Base-by-base conservation (phyloP, 2,888 invertebrate species). In the Creontiades dilutus region DNA sequence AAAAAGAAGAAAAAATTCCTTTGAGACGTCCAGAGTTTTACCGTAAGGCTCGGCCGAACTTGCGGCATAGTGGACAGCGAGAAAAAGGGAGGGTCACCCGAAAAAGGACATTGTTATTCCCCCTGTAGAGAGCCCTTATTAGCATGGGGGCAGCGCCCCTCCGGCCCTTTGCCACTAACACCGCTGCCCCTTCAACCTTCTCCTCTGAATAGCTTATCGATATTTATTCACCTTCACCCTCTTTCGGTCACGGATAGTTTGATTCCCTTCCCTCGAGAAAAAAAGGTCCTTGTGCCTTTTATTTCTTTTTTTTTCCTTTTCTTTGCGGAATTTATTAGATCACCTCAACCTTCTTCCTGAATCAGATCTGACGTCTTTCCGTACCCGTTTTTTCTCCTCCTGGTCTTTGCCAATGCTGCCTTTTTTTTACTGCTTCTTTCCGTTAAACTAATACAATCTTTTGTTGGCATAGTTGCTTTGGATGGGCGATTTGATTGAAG, bases 121-220 rank as follows among this genome's bases (percentile, higher is more conserved):
- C 75, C 86, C 68, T 19, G 75, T 16, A 47, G 68, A 47, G 52
- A 75, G 76, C 68, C 76, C 86, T 86, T 86, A 86, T 86, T 86
- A 86, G 86, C 86, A 86, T 86, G 68, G 76, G 86, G 86, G 75
- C 86, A 75, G 47, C 23, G 76, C 76, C 57, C 82, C 89, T n/a
- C 28, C 28, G 48, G 78, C 57, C 37, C 81, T n/a, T 57, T 47
- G 47, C 55, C 78, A n/a, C 78, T 48, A 37, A 23, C 86, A 86
- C 46, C 68, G 88, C 78, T 52, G 61, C 23, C 76, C 75, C 47
- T 75, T 27, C 37, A 68, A 55, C 81, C 48, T 68, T 81, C 81
- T 57, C 75, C 82, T 76, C 90, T 90, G 90, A 90, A 90, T 90
- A 90, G 78, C 90, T 90, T 90, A 90, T 90, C 90, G 90, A 90